Evolutionary conservation across 2,888 invertebrate genomes (phyloP), one percentile per base, ranked within the genome.

Genomic region (Dicranocentrus wangi): DNA sequence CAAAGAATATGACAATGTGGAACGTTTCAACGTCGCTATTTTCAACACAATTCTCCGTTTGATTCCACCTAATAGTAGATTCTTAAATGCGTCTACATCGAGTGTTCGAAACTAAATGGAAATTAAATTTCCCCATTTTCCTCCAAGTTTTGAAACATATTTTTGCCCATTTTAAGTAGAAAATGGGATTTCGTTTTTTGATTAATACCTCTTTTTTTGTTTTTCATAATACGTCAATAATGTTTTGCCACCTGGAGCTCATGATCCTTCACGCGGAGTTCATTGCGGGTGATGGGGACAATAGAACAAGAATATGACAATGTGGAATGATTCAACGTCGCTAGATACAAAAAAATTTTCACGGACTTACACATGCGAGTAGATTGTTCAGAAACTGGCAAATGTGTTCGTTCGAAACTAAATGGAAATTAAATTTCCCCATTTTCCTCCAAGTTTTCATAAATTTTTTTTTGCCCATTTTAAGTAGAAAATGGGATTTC

Each of bases 161-260:
- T n/a, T n/a, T n/a, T n/a, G n/a, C n/a, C n/a, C n/a, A 19, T 42
- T 25, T 63, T 32, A 13, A 19, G 23, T 21, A 21, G 55, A 55
- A 55, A 55, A 55, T 53, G 61, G 63, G 53, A n/a, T 71, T n/a
- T n/a, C n/a, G n/a, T n/a, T 61, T 51, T 73, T 63, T 73, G 73
- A 73, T 73, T 73, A 73, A 73, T 73, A 17, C n/a, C 17, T 19
- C 23, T 23, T 55, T 23, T n/a, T 17, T 7, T 23, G 7, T 55
- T 55, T n/a, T 55, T n/a, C 55, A 13, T 51, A 51, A 13, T 17
- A 51, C n/a, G 13, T n/a, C 17, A 51, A n/a, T n/a, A 51, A 7
- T 8, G 13, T 39, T 7, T 39, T 8, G 39, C 39, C 7, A 39
- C 39, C 8, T 39, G 39, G 7, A 39, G 39, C 39, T 8, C 39